Evolutionary conservation across 1,140 invertebrate species (phyloP), one percentile per base, ranked within the genome.

Genomic region (Drosophila navojoa): DNA sequence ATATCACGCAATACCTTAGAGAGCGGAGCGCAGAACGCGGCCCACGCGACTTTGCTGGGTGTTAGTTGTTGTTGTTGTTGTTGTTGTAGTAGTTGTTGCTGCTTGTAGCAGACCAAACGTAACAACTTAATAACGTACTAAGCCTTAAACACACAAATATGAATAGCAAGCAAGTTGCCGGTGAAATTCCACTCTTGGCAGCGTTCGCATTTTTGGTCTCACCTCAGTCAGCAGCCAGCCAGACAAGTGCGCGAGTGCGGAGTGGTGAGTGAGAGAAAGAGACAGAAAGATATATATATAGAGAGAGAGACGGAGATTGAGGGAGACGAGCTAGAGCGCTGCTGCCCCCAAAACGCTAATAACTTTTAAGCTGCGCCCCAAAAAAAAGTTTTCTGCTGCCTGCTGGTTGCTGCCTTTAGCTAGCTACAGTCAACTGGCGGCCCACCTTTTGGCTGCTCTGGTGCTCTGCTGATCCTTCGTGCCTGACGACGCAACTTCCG

Each of bases 101-200:
- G 53, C 74, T 82, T 87, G 81, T 89, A 87, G 72, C 82, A 75
- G 79, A 73, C 79, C 79, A 84, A 87, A 89, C 77, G 79, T 89
- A 89, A 89, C 84, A 89, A 89, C 84, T 89, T 89, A 89, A 89
- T 89, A 89, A 89, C 84, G 85, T 84, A 89, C 84, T 89, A 89
- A 89, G 84, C 84, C 77, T 72, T 77, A 89, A 80, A 89, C 79
- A 89, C 84, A 89, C 84, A 89, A 89, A 89, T 89, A 89, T 89
- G 84, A 89, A 89, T 89, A 80, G 79, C 73, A 72, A 72, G 73
- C 77, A 69, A 77, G 50, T 63, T 72, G 69, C 72, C 53, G 52
- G 62, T 38, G 66, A 72, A 72, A 72, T 72, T 60, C 79, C 67
- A 61, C 47, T 58, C 47, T 61, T 53, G 77, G 66, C 68, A 68